Evolutionary conservation across 2,113 vertebrate species (phyloP).

Genomic region (Nibea albiflora): DNA sequence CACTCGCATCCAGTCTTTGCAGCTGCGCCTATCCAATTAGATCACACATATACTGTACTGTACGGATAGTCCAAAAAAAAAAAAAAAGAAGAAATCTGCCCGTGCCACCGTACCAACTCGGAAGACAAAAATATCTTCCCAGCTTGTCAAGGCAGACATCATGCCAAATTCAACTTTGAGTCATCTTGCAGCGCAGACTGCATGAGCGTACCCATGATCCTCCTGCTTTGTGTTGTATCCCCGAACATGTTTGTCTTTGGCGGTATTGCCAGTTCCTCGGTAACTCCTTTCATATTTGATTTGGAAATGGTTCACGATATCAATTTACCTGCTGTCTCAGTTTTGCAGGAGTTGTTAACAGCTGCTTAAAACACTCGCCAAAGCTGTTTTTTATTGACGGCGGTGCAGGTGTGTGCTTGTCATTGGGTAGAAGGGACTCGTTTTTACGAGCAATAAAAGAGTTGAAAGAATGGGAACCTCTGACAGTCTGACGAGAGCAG

Average conservation of each 20-base stretch:
- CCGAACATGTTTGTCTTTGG: conserved; percentile 33
- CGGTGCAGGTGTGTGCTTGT: conserved; percentile 46
- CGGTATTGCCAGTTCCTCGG: conserved; percentile 13
- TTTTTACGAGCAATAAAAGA: conserved; percentile 48
- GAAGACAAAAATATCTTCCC: conserved; percentile 26
- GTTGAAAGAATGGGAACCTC: conserved; percentile 2
- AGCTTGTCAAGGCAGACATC: conserved; percentile 45
- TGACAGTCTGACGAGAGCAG: conserved; percentile 17
- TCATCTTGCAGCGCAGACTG: conserved; percentile 22
- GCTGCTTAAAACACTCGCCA: conserved; percentile 58
- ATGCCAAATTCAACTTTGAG: conserved; percentile 26
- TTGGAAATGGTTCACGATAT: conserved; percentile 54
- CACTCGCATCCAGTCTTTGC: neutral
- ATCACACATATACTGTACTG: conserved; percentile 1
- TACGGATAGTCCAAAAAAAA: neutral
- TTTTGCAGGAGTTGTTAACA: conserved; percentile 56
- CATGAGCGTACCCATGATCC: conserved; percentile 24
- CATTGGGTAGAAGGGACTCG: conserved; percentile 25
- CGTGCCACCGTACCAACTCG: conserved; percentile 4
- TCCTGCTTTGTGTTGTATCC: neutral
- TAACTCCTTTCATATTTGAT: conserved; percentile 50
- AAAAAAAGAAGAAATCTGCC: neutral
- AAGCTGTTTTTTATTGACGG: conserved; percentile 56
- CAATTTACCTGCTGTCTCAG: conserved; percentile 66
- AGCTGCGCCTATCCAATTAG: conserved; percentile 28